Base-by-base conservation (phyloP, 1,140 invertebrate genomes). In the Gerris buenoi region DNA sequence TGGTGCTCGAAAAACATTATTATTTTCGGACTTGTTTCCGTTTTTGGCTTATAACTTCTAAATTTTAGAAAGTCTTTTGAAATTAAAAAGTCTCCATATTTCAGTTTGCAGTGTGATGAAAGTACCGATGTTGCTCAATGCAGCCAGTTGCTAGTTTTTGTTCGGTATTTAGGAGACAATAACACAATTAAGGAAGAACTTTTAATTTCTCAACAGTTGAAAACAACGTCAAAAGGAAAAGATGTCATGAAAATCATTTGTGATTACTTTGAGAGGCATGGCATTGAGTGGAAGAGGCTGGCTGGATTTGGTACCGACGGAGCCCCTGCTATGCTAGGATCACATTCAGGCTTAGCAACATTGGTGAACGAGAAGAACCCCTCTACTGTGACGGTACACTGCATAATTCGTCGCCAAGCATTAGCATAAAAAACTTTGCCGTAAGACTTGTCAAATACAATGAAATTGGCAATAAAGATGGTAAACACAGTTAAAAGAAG, bases 301-400 rank as follows among this genome's bases (percentile, higher is more conserved):
- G 73, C 68, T 72, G 70, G 70, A 64, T 73, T 74, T 68, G 72
- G 71, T 71, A 73, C 72, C 27, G 74, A 75, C 61, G 72, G 68
- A 63, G 75, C 69, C 71, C 74, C 76, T 56, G 72, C 74, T 59
- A 77, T 78, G 72, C 63, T 75, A 28, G 74, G 75, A 69, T 75
- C 68, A 60, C 73, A 72, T 68, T 75, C 69, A 29, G 73, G 74
- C 28, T 70, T 76, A 58, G 68, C 68, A 61, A 63, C 67, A 63
- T 70, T 73, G 25, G 70, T 74, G 29, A 76, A 75, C 73, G 23
- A 73, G 57, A 73, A 73, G 68, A 71, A 71, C 70, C 70, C 68
- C 29, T 60, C 66, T 27, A 69, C 68, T 67, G 70, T 73, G 25
- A 65, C 73, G 57, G 67, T 69, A n/a, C 71, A 75, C 60, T 75